Conservation (phyloP, 2,888 invertebrate genomes). For the Diploptera punctata region DNA sequence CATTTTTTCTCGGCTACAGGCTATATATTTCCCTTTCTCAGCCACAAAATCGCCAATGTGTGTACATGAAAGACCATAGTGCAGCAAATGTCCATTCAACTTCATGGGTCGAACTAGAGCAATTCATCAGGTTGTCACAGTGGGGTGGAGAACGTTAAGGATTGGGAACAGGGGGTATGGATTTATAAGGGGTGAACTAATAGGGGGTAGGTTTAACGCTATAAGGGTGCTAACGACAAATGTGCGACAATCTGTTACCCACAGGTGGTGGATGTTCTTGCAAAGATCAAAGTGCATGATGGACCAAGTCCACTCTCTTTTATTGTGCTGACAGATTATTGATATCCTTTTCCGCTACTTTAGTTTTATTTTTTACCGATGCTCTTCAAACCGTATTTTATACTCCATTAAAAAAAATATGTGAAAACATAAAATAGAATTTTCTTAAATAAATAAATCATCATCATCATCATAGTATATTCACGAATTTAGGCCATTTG, state of each 20-base stretch:
- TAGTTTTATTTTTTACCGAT: too few relatives aligned
- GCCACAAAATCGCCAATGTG: slow-evolving; percentile 10
- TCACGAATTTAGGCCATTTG: too few relatives aligned
- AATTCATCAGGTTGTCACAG: slow-evolving; percentile 28
- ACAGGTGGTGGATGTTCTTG: slow-evolving; percentile 20
- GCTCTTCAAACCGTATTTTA: too few relatives aligned
- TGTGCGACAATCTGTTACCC: slow-evolving; percentile 31
- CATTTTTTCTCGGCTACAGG: too few relatives aligned
- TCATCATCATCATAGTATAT: too few relatives aligned
- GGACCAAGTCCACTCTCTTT: not conserved
- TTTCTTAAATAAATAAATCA: too few relatives aligned
- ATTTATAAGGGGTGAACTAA: slow-evolving; percentile 31
- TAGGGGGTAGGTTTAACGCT: slow-evolving; percentile 31
- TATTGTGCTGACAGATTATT: too few relatives aligned
- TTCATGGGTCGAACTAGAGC: slow-evolving; percentile 17
- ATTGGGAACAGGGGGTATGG: slow-evolving; percentile 12
- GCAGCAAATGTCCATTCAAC: slow-evolving; percentile 23
- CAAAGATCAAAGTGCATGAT: slow-evolving; percentile 8
- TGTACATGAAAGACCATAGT: slow-evolving; percentile 11
- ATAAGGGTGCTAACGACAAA: slow-evolving; percentile 30
- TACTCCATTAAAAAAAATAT: too few relatives aligned
- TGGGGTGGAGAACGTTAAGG: slow-evolving; percentile 17
- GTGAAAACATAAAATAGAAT: too few relatives aligned
- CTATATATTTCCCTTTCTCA: not conserved
- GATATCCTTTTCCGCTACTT: too few relatives aligned